Conservation (phyloP, 2,888 invertebrate genomes). For the Andrena praecox region DNA sequence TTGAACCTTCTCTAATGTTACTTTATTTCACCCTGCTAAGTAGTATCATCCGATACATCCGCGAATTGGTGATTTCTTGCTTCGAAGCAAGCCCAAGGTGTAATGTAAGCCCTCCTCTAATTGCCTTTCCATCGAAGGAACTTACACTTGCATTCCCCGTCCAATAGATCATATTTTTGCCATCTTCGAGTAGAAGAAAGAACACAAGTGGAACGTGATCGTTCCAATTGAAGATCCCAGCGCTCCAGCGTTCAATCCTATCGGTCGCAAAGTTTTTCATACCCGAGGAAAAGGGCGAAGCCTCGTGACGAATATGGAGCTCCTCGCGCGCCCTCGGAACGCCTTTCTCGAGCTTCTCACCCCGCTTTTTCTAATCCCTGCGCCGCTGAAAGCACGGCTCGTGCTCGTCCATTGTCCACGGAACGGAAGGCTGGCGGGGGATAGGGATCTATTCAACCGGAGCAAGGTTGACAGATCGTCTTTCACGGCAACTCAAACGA, state of each 20-base stretch:
- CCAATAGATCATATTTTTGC: background rate
- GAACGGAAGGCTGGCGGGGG: slow-evolving; percentile 32
- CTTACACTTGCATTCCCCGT: background rate
- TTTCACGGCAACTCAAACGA: slow-evolving; percentile 57
- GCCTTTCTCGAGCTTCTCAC: slow-evolving; percentile 24
- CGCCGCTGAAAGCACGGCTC: slow-evolving; percentile 37
- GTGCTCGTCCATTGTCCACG: slow-evolving; percentile 57
- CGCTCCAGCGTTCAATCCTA: slow-evolving; percentile 39
- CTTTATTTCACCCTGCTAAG: no score
- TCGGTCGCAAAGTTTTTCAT: slow-evolving; percentile 36
- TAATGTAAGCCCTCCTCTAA: background rate
- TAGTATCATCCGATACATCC: no score
- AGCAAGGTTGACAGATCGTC: slow-evolving; percentile 55
- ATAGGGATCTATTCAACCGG: slow-evolving; percentile 50
- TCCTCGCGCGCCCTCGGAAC: slow-evolving; percentile 25
- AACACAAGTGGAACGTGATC: background rate
- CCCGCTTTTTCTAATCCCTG: slow-evolving; percentile 28
- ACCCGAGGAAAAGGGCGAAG: slow-evolving; percentile 48
- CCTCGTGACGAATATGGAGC: slow-evolving; percentile 64
- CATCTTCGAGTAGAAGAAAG: background rate
- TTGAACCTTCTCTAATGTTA: background rate
- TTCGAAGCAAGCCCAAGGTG: no score
- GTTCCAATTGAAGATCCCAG: slow-evolving; percentile 12
- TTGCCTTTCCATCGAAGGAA: background rate
- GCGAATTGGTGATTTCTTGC: no score